Conservation (phyloP, 2,797 vertebrate species). For the Selene dorsalis region DNA sequence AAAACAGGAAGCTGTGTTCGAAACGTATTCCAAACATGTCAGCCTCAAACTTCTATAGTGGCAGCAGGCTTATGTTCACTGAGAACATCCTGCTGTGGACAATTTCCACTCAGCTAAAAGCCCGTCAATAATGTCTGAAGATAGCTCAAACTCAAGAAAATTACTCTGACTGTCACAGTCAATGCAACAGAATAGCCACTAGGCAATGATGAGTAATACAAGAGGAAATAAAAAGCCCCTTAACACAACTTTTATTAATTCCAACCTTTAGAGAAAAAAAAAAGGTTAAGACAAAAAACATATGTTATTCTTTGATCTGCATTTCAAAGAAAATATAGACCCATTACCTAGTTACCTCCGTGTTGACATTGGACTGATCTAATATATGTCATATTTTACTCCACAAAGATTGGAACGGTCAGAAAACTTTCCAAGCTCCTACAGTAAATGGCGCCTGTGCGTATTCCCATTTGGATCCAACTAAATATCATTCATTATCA, state of each 20-base stretch:
- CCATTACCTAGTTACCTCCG: conserved; percentile 1
- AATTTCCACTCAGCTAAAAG: not conserved
- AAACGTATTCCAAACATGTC: conserved; percentile 4
- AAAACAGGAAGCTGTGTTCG: conserved; percentile 3
- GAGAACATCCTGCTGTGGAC: conserved; percentile 4
- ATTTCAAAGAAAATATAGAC: conserved; percentile 5
- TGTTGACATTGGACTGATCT: not conserved
- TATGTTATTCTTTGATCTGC: not conserved
- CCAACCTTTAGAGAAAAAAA: not conserved
- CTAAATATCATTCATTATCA: conserved; percentile 17
- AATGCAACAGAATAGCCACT: not conserved
- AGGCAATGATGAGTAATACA: conserved; percentile 9
- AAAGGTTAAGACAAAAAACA: not conserved
- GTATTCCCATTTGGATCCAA: conserved; percentile 4
- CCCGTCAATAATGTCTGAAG: not conserved
- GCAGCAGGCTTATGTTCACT: not conserved
- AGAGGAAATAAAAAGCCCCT: not conserved
- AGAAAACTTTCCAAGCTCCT: not conserved
- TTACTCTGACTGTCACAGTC: not conserved
- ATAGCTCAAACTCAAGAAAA: conserved; percentile 13
- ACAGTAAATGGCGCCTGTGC: not conserved
- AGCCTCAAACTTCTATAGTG: not conserved
- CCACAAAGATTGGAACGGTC: not conserved
- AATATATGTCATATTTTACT: conserved; percentile 4
- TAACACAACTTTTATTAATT: conserved; percentile 2